These are phyloP conservation scores for Trypoxylon attenuatum DNA, from an alignment of 2,888 invertebrate species.

Conservation along the genomic window DNA sequence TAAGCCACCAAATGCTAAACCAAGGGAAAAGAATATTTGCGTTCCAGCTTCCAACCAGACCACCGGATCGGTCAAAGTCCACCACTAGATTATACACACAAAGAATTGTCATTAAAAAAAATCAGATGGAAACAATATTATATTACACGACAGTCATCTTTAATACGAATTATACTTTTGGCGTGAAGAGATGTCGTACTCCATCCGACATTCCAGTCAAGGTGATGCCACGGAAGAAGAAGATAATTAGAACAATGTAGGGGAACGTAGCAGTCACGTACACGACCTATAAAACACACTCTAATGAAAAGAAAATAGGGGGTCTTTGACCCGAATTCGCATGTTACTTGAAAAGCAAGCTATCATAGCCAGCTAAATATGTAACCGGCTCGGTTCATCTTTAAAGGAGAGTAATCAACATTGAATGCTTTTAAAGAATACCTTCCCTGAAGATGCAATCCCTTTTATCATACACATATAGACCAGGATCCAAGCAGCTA, in stretches of 20 bases:
- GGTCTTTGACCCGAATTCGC: too few species aligned
- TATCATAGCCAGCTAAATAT: too few species aligned
- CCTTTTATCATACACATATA: slow-evolving; percentile 99
- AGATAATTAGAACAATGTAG: slow-evolving; percentile 94
- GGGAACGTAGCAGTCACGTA: slow-evolving; percentile 98
- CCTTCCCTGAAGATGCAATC: slow-evolving; percentile 97
- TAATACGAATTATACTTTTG: slow-evolving; percentile 79
- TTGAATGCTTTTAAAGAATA: slow-evolving; percentile 67
- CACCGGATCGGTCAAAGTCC: slow-evolving; percentile 91
- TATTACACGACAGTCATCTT: background rate
- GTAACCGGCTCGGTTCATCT: too few species aligned
- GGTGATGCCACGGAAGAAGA: slow-evolving; percentile 95
- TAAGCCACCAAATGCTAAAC: slow-evolving; percentile 95
- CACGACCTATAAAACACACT: slow-evolving; percentile 77
- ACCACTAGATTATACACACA: slow-evolving; percentile 79
- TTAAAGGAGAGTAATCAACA: background rate
- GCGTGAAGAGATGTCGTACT: slow-evolving; percentile 90
- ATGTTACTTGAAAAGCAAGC: too few species aligned
- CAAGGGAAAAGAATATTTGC: slow-evolving; percentile 97
- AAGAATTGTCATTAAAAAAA: slow-evolving; percentile 41
- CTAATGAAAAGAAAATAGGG: slow-evolving; percentile 15
- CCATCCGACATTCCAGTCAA: slow-evolving; percentile 92
- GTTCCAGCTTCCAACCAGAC: slow-evolving; percentile 99
- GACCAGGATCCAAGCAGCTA: slow-evolving; percentile 94
- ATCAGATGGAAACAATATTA: background rate